phyloP scores from a whole-genome alignment of 2,113 vertebrate species.

The Orthonyx spaldingii region DNA sequence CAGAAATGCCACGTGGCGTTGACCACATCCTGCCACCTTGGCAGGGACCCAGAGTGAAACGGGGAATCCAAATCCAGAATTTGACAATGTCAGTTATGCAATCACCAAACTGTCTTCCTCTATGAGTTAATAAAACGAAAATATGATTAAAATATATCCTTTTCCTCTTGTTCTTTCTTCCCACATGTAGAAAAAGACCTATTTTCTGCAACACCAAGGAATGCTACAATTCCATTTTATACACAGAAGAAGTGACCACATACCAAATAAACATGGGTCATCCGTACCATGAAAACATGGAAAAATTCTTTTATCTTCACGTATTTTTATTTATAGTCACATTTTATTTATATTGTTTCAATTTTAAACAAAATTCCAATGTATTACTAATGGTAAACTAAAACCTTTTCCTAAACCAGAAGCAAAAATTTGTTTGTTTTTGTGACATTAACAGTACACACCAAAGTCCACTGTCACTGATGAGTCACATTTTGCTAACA shows the following conservation, averaged over 20 bases:
- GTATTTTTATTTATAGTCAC: conserved; percentile 54
- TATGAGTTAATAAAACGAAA: neutral
- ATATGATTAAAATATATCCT: neutral
- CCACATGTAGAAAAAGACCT: neutral
- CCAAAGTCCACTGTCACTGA: conserved; percentile 45
- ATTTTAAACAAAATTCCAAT: conserved; percentile 67
- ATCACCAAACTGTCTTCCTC: rapidly evolving
- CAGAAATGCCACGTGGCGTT: rapidly evolving
- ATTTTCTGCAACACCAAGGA: neutral
- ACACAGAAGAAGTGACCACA: neutral
- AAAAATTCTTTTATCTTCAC: conserved; percentile 37
- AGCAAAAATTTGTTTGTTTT: conserved; percentile 57
- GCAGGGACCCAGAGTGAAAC: neutral
- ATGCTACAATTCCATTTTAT: neutral
- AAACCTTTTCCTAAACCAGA: conserved; percentile 48
- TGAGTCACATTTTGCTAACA: conserved; percentile 53
- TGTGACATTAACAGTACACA: conserved; percentile 33
- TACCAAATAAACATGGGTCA: neutral
- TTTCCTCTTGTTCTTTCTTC: neutral
- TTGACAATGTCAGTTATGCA: neutral
- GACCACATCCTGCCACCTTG: neutral
- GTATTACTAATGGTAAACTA: conserved; percentile 53
- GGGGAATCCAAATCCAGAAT: neutral
- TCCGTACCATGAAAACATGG: neutral
- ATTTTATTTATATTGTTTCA: conserved; percentile 55